A percentile compares a stretch with the other conserved stretches of the same genome.
Evolutionary conservation across 2,888 invertebrate species (phyloP).

Genomic region (Antitype chi): DNA sequence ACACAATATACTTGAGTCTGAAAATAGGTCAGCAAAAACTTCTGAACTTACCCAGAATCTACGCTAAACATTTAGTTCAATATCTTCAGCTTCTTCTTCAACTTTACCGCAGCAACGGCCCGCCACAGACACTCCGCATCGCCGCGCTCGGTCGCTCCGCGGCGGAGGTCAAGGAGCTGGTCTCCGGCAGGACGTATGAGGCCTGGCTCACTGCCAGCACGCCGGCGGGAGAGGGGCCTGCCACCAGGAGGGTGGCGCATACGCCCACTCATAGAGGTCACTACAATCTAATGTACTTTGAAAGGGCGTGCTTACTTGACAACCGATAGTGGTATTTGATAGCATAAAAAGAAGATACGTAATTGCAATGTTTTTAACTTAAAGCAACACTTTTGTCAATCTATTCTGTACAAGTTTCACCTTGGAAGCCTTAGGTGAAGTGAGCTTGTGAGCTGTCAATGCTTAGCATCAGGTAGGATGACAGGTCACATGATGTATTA

Average conservation of each 20-base stretch:
- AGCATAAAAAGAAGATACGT: not conserved
- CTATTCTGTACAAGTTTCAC: no score
- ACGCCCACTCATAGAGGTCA: slow-evolving; percentile 87
- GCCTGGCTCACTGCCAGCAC: slow-evolving; percentile 92
- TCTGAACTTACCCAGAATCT: not conserved
- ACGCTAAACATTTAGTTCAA: slow-evolving; percentile 2
- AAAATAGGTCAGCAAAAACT: not conserved
- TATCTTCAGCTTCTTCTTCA: slow-evolving; percentile 11
- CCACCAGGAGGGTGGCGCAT: slow-evolving; percentile 85
- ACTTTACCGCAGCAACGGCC: slow-evolving; percentile 75
- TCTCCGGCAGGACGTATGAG: slow-evolving; percentile 88
- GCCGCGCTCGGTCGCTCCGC: slow-evolving; percentile 73
- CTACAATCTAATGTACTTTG: not conserved
- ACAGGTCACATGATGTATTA: no score
- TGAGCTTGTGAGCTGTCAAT: not conserved
- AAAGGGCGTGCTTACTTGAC: not conserved
- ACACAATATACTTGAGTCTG: not conserved
- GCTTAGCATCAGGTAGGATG: no score
- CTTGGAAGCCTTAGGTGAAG: not conserved
- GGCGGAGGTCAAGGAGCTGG: slow-evolving; percentile 79
- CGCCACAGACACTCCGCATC: slow-evolving; percentile 79
- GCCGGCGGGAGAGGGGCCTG: slow-evolving; percentile 89
- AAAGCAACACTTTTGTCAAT: not conserved
- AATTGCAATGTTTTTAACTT: not conserved
- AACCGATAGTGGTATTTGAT: not conserved